Evolutionary conservation across 2,888 invertebrate genomes (phyloP), one percentile per base, ranked within the genome.

Genomic region (Coecobrya sp.): DNA sequence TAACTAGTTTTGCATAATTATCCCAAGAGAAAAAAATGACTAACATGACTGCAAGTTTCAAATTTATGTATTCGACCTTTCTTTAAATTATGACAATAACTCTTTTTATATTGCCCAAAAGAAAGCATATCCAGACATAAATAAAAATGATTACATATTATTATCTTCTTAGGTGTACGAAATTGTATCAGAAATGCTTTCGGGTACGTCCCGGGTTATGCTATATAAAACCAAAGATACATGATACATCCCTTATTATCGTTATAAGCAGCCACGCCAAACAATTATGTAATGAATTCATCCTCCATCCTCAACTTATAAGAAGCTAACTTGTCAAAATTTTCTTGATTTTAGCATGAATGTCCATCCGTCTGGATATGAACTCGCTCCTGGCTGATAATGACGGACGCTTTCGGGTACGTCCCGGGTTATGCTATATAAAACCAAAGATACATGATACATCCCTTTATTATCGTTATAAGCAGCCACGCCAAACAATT

Each of bases 1-100:
- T n/a, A n/a, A n/a, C n/a, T 91, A 79, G 79, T 52, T 76, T 79
- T 11, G 49, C 30, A 79, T 79, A 86, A 81, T 91, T 86, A 68
- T 86, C 65, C 49, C 1, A 22, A 22, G 22, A 73, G 82, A 82
- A 52, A 27, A 73, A 62, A 84, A 11, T 49, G 3, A 7, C 49
- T 11, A 1, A 19, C 49, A 49, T 19, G 36, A 36, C 36, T 36
- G 7, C 7, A 36, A 19, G 19, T 27, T 25, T 65, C 8, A 7
- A 65, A 81, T 89, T 36, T 10, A 45, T 89, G 70, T 52, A 73
- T 55, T 0, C 10, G 36, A 59, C 22, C 59, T 42, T 62, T 49
- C 27, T 68, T 27, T 19, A 36, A 52, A 70, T 62, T 52, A 49
- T 70, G 86, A 49, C 85, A 86, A n/a, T 70, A 86, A 86, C 49